Percentiles rank a stretch among this genome's conserved stretches.
These are phyloP conservation scores for Motacilla tschutschensis DNA, from an alignment of 2,113 vertebrate genomes.

Conservation along the genomic window DNA sequence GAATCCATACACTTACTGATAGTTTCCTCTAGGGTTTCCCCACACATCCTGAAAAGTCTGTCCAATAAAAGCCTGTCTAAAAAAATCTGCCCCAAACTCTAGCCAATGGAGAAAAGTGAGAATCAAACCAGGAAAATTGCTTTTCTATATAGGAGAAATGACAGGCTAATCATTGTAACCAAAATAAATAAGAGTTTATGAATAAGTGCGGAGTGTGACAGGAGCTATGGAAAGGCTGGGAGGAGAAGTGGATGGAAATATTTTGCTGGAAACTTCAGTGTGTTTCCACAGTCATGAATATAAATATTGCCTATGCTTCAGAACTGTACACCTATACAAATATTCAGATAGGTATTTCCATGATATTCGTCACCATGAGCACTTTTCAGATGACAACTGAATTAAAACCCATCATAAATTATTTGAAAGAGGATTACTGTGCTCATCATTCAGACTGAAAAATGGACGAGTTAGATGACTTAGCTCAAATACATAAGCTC, in stretches of 20 bases:
- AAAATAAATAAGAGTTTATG: neutral
- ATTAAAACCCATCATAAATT: neutral
- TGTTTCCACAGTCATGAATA: neutral
- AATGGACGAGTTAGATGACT: neutral
- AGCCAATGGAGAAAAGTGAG: neutral
- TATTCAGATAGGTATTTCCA: neutral
- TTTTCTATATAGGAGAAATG: neutral
- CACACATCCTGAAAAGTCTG: neutral
- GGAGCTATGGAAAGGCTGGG: neutral
- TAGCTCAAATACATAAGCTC: neutral
- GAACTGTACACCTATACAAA: neutral
- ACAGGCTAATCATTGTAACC: neutral
- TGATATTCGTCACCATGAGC: neutral
- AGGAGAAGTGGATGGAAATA: neutral
- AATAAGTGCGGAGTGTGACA: neutral
- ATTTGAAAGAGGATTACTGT: neutral
- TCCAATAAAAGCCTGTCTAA: neutral
- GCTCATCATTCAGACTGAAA: neutral
- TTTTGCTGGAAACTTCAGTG: neutral
- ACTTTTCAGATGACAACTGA: neutral
- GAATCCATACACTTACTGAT: neutral
- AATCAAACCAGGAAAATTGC: neutral
- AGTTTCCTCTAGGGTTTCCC: neutral
- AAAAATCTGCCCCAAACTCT: neutral
- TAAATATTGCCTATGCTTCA: neutral